Evolutionary conservation across 2,113 vertebrate species (phyloP).

Genomic region (Heterotis niloticus): DNA sequence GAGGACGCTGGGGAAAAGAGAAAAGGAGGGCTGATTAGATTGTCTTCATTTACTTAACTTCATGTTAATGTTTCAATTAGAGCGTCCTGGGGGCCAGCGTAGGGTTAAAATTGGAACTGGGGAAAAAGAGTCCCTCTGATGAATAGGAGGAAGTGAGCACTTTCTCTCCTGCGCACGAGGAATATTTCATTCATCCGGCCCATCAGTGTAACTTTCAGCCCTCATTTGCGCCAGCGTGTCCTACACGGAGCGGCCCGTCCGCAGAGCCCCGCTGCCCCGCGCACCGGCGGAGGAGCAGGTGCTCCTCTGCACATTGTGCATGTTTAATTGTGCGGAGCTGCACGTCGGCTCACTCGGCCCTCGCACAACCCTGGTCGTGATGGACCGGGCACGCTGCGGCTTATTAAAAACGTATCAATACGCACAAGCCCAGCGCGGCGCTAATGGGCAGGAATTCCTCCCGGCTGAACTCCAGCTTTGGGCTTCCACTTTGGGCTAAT

Average conservation of each 20-base stretch:
- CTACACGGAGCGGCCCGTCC: constrained; percentile 40
- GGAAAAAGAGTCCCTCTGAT: constrained; percentile 69
- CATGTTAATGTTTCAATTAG: constrained; percentile 78
- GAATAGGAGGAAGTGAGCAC: constrained; percentile 70
- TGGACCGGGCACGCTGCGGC: constrained; percentile 68
- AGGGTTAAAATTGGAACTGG: constrained; percentile 71
- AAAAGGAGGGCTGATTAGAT: constrained; percentile 66
- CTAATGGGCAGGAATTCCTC: constrained; percentile 74
- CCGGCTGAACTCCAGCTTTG: constrained; percentile 69
- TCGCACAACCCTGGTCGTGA: constrained; percentile 72
- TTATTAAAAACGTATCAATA: constrained; percentile 82
- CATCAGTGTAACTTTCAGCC: constrained; percentile 57
- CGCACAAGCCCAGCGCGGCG: constrained; percentile 52
- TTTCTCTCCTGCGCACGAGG: constrained; percentile 54
- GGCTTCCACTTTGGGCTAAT: constrained; percentile 71
- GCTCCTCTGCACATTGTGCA: background rate
- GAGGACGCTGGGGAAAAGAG: constrained; percentile 51
- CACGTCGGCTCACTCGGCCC: constrained; percentile 13
- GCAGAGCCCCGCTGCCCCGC: constrained; percentile 20
- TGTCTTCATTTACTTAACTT: constrained; percentile 75
- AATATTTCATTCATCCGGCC: constrained; percentile 57
- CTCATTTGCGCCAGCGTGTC: constrained; percentile 48
- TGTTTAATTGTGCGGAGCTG: background rate
- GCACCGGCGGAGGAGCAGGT: background rate
- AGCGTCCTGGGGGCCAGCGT: constrained; percentile 65